Evolutionary conservation across 1,140 invertebrate species (phyloP).

Genomic region (Trichonephila clavipes): DNA sequence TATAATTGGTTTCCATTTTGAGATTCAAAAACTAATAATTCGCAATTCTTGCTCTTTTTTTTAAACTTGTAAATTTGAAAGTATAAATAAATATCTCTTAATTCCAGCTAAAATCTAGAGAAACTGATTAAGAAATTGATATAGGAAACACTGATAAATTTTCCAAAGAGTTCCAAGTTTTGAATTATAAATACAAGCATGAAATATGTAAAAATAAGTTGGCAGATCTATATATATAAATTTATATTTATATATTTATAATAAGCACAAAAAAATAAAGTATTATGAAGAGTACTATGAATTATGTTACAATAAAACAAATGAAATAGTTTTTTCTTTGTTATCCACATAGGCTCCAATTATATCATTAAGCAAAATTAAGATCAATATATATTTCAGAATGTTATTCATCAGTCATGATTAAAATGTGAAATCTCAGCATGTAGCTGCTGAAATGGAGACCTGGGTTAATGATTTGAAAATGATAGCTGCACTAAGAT

Average conservation of each 20-base stretch:
- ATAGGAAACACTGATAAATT: neutral
- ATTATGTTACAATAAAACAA: neutral
- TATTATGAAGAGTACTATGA: neutral
- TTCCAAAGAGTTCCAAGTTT: neutral
- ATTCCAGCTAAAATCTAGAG: neutral
- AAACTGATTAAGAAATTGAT: neutral
- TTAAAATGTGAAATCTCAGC: slow-evolving; percentile 20
- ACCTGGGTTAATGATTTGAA: slow-evolving; percentile 14
- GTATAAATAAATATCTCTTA: neutral
- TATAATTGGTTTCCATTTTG: neutral
- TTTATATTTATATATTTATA: neutral
- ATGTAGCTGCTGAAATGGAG: neutral
- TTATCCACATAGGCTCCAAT: neutral
- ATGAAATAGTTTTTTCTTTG: neutral
- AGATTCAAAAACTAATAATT: neutral
- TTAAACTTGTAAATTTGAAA: neutral
- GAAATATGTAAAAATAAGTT: neutral
- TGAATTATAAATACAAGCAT: neutral
- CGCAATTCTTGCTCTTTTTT: neutral
- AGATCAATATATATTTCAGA: neutral
- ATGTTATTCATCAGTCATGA: neutral
- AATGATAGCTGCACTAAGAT: slow-evolving; percentile 46
- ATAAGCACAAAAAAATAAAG: neutral
- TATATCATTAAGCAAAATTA: neutral
- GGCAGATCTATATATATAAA: neutral